Evolutionary conservation across 2,113 vertebrate genomes (phyloP), one percentile per base, ranked within the genome.

Genomic region (Sturnira hondurensis): DNA sequence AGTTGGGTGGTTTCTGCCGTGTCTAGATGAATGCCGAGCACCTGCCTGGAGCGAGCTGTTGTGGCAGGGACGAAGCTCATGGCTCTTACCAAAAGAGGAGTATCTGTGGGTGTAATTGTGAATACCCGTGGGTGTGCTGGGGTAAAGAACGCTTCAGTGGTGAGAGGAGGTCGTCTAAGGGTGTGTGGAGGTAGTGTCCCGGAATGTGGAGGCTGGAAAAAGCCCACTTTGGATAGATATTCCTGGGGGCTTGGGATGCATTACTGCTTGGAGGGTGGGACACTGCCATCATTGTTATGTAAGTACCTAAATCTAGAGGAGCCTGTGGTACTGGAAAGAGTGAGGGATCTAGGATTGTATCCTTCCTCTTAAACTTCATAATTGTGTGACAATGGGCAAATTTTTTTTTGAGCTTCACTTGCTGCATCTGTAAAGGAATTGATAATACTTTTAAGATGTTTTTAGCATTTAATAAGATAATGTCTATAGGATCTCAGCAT

Each of bases 11-110:
- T 84, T 94, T 94, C 92, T 96, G 24, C 6, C 91, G 90, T 73
- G 52, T 89, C 71, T 95, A 92, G 65, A 96, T 8, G 45, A 96
- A 76, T 86, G 76, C 77, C 92, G 76, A 94, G 61, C 96, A 97
- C 96, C 96, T 97, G 96, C 54, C 58, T 93, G 70, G 81, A 94
- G 41, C 65, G 83, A 47, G 50, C 50, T 92, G 26, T 85, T 56
- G 93, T 85, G 89, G 70, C 58, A 88, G 96, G 68, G 77, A 78
- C n/a, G 81, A 63, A 41, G 56, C 88, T 89, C 58, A 20, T 26
- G 63, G 67, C 77, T 12, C 19, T 78, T 74, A 71, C n/a, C 28
- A n/a, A 43, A 91, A 41, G 61, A 20, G 26, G 76, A 74, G 6
- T 65, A 15, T 54, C 89, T 77, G 3, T 45, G 47, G n/a, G 33